Evolutionary conservation across 53 echinoderm and acorn worm genomes (phyloP).

Genomic region (Echinarachnius parma): DNA sequence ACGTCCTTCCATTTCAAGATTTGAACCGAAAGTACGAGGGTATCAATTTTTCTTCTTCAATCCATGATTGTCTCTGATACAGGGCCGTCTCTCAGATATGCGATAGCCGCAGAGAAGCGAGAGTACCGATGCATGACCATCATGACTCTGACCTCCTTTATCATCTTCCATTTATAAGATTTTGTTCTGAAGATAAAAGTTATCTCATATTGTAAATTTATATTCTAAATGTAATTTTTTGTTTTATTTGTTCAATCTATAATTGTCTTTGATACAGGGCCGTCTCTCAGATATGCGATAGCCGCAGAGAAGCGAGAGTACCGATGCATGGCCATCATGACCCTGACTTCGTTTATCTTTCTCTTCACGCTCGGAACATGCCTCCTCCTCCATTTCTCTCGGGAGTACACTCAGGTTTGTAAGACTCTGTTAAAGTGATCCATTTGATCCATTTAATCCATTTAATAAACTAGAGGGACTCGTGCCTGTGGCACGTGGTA

Average conservation of each 20-base stretch:
- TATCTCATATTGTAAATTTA: too few relatives aligned
- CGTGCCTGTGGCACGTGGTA: too few relatives aligned
- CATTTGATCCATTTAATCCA: neutral
- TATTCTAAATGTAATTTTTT: neutral
- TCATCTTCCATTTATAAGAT: too few relatives aligned
- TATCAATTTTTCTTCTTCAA: neutral
- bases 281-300: slow-evolving; percentile 6
- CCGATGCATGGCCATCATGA: slow-evolving; percentile 27
- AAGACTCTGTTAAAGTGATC: neutral
- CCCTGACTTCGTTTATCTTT: neutral
- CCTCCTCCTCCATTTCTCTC: slow-evolving; percentile 4
- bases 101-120: too few relatives aligned
- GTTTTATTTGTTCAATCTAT: neutral
- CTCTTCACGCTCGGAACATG: neutral
- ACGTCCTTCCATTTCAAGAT: too few relatives aligned
- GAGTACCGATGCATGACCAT: too few relatives aligned
- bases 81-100: too few relatives aligned
- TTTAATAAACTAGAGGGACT: neutral
- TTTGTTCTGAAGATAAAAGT: too few relatives aligned
- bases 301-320: slow-evolving; percentile 14
- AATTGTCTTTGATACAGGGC: too few relatives aligned
- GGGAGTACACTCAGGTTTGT: neutral
- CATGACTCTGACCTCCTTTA: too few relatives aligned
- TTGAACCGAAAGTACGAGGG: too few relatives aligned
- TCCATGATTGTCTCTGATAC: too few relatives aligned